phyloP scores from a whole-genome alignment of 2,888 invertebrate species.

The Didymodactylos carnosus region DNA sequence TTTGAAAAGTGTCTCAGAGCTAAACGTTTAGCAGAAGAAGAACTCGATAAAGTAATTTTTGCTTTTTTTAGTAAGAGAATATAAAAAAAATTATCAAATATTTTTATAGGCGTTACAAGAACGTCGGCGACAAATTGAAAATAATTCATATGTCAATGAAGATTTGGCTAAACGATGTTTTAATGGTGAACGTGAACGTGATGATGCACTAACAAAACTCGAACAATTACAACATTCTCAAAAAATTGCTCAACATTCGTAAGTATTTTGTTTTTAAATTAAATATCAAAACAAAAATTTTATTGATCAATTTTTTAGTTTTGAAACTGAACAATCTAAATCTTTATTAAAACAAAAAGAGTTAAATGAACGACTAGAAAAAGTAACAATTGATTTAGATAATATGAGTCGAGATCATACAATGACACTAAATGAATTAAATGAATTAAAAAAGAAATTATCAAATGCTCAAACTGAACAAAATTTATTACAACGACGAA shows the following conservation, averaged over 20 bases:
- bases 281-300: not conserved
- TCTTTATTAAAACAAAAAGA: constrained; percentile 1
- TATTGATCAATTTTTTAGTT: not conserved
- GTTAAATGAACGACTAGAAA: constrained; percentile 8
- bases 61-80: too few relatives aligned
- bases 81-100: not conserved
- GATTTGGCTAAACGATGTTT: not conserved
- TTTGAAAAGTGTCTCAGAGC: constrained; percentile 5
- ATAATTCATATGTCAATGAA: not conserved
- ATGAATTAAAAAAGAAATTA: constrained; percentile 6
- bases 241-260: constrained; percentile 1
- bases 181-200: constrained; percentile 6
- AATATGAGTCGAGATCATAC: constrained; percentile 4
- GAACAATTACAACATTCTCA: not conserved
- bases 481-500: not conserved
- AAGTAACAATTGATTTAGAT: not conserved
- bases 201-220: not conserved
- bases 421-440: not conserved
- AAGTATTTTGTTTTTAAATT: not conserved
- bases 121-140: not conserved
- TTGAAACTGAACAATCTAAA: constrained; percentile 1
- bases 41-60: constrained; percentile 1
- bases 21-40: constrained; percentile 7
- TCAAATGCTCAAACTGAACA: not conserved
- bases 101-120: not conserved